phyloP scores from a whole-genome alignment of 2,113 vertebrate genomes.

The Osmerus mordax region DNA sequence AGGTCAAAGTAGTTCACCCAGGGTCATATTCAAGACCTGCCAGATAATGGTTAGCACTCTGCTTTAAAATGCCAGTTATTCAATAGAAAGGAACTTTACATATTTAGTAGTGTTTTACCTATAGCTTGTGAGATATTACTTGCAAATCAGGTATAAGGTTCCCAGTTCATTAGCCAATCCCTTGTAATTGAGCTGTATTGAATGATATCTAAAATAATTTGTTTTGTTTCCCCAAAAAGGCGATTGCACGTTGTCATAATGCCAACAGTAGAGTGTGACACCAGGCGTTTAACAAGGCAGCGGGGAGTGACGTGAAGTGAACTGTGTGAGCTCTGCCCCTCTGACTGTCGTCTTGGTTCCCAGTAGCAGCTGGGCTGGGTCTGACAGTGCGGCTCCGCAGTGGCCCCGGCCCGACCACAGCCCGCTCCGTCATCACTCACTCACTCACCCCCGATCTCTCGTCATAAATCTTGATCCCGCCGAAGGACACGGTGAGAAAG shows the following conservation, averaged over 20 bases:
- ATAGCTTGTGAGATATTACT: too few relatives aligned
- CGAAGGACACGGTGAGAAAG: slow-evolving; percentile 96
- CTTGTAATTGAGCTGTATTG: too few relatives aligned
- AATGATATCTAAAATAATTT: too few relatives aligned
- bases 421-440: slow-evolving; percentile 24
- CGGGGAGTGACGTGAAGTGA: not conserved
- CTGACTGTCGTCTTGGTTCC: slow-evolving; percentile 49
- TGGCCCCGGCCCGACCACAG: not conserved
- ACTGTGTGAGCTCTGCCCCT: slow-evolving; percentile 37
- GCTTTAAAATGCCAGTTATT: slow-evolving; percentile 28
- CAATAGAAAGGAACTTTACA: not conserved
- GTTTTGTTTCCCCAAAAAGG: slow-evolving; percentile 3
- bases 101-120: not conserved
- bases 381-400: slow-evolving; percentile 9
- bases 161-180: too few relatives aligned
- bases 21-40: slow-evolving; percentile 32
- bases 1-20: slow-evolving; percentile 27
- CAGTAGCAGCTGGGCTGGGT: slow-evolving; percentile 40
- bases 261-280: slow-evolving; percentile 29
- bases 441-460: slow-evolving; percentile 97
- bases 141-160: too few relatives aligned
- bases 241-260: slow-evolving; percentile 9
- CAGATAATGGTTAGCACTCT: slow-evolving; percentile 33
- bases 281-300: slow-evolving; percentile 49
- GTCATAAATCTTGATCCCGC: slow-evolving; percentile 98